Evolutionary conservation across 2,797 vertebrate genomes (phyloP).

Genomic region (Sphaeramia orbicularis): DNA sequence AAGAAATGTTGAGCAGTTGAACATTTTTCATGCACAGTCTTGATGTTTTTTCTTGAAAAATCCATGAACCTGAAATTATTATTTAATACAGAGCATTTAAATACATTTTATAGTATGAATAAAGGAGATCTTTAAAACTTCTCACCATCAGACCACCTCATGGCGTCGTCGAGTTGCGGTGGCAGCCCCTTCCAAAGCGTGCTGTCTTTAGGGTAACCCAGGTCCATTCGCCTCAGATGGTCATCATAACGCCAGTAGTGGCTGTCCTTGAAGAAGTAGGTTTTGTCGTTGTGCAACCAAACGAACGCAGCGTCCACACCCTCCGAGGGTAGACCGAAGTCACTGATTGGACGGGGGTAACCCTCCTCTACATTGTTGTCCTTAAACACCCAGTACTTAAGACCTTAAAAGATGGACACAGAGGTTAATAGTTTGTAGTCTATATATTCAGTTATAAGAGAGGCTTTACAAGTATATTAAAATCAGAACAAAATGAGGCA

Average conservation of each 20-base stretch:
- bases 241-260: constrained; percentile 95
- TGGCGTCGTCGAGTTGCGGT: constrained; percentile 91
- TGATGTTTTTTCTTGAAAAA: too few relatives aligned
- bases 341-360: constrained; percentile 92
- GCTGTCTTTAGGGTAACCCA: constrained; percentile 91
- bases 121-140: neutral
- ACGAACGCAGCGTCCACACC: constrained; percentile 93
- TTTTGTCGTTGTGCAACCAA: constrained; percentile 96
- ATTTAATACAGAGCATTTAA: too few relatives aligned
- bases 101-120: neutral
- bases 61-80: too few relatives aligned
- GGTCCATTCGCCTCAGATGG: constrained; percentile 91
- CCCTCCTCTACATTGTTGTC: constrained; percentile 97
- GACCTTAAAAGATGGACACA: constrained; percentile 78
- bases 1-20: too few relatives aligned
- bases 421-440: neutral
- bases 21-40: too few relatives aligned
- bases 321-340: constrained; percentile 92
- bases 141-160: constrained; percentile 97
- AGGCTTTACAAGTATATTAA: neutral
- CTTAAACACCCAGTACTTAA: constrained; percentile 98
- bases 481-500: too few relatives aligned
- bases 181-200: constrained; percentile 94
- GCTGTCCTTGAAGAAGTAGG: constrained; percentile 97
- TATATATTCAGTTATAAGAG: neutral